Evolutionary conservation across 2,888 invertebrate genomes (phyloP), one percentile per base, ranked within the genome.

Genomic region (Meteorus colon): DNA sequence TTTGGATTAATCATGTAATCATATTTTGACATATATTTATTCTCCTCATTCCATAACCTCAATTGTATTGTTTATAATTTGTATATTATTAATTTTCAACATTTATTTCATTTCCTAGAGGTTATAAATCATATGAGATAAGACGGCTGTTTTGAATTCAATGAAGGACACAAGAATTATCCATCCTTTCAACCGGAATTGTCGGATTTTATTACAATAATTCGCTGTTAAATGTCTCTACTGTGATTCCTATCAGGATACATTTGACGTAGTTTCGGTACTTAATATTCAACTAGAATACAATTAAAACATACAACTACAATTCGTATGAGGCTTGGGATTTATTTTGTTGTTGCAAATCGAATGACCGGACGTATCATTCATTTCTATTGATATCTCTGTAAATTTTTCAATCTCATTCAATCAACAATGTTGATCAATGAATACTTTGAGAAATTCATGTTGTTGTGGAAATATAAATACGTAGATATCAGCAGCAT

Each of bases 401-500:
- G 34, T 4, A 34, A 8, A 4, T 55, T 55, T 8, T 55, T 55
- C 5, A 8, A 19, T 19, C n/a, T 19, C n/a, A 19, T 55, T 55
- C n/a, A 5, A 41, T 41, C 8, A 12, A 41, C 12, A 41, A 24
- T 55, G 19, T 55, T 55, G 55, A 55, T n/a, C n/a, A 55, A 55
- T 55, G 27, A 51, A n/a, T 6, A 55, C 55, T 55, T 19, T 19
- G 55, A 55, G 19, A 34, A 59, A 69, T 34, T 29, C 19, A 59
- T 55, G 31, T 29, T 14, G 31, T 12, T 45, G 34, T 16, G 41
- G n/a, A 24, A 66, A 27, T 68, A 68, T 48, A 67, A 45, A 59
- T 31, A 41, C 45, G 37, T 41, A 62, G 62, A 16, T 48, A 72
- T 63, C 41, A 51, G 48, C 1, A 45, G 27, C 4, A 72, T 72